phyloP scores from a whole-genome alignment of 2,113 vertebrate genomes.

The Brachyhypopomus occidentalis region DNA sequence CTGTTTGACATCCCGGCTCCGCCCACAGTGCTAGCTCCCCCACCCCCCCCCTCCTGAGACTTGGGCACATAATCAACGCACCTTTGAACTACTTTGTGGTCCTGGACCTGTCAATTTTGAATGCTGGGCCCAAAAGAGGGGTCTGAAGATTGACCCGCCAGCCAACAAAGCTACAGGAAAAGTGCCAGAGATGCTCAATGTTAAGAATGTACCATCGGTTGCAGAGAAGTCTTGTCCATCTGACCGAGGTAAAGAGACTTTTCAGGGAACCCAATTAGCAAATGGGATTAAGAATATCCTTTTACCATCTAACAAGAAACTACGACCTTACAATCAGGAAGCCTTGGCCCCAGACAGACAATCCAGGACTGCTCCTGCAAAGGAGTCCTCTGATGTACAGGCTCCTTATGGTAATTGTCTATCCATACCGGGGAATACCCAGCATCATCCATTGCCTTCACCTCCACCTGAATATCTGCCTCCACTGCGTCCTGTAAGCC shows the following conservation, averaged over 20 bases:
- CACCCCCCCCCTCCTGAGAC: conserved; percentile 84
- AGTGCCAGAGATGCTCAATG: background rate
- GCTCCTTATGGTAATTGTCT: background rate
- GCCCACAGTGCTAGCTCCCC: conserved; percentile 87
- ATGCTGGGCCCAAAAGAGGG: conserved; percentile 49
- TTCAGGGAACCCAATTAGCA: background rate
- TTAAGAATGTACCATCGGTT: background rate
- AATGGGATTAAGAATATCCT: conserved; percentile 20
- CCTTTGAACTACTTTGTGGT: conserved; percentile 71
- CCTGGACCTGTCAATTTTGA: conserved; percentile 54
- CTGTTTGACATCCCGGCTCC: conserved; percentile 85
- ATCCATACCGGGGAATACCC: background rate
- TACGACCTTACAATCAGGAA: background rate
- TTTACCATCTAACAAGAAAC: background rate
- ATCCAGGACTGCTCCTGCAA: conserved; percentile 4
- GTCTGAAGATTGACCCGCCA: conserved; percentile 42
- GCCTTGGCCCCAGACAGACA: background rate
- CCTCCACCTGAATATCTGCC: conserved; percentile 77
- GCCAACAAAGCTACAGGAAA: background rate
- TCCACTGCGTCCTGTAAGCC: conserved; percentile 74
- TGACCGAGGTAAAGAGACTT: background rate
- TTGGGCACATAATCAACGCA: conserved; percentile 72
- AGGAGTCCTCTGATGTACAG: background rate
- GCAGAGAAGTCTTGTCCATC: background rate
- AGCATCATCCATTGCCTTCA: conserved; percentile 8